phyloP scores from a whole-genome alignment of 1,140 invertebrate species.

The Sitodiplosis mosellana region DNA sequence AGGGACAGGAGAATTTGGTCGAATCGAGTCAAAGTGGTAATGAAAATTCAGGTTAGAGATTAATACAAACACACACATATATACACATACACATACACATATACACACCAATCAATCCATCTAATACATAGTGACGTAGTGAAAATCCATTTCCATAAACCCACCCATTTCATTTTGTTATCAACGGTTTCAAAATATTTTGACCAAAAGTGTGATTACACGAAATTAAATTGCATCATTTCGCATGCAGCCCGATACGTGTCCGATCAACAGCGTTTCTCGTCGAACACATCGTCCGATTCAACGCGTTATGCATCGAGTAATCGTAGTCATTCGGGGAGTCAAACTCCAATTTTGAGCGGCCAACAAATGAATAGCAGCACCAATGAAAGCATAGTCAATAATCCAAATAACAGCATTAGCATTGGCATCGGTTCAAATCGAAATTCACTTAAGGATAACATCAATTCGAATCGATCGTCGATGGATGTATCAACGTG shows the following conservation, averaged over 20 bases:
- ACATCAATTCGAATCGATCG: conserved; percentile 49
- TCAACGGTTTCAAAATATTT: no score
- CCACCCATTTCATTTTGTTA: no score
- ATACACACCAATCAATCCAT: no score
- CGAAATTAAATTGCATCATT: background rate
- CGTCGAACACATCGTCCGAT: conserved; percentile 4
- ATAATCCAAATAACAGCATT: conserved; percentile 25
- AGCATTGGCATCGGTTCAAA: conserved; percentile 18
- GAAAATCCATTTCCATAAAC: no score
- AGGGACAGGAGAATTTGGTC: conserved; percentile 68
- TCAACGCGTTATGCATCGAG: conserved; percentile 2
- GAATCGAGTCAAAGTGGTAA: conserved; percentile 24
- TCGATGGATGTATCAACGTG: conserved; percentile 54
- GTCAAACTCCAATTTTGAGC: conserved; percentile 3
- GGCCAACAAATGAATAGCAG: background rate
- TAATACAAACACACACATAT: background rate
- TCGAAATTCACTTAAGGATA: conserved; percentile 49
- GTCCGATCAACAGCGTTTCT: background rate
- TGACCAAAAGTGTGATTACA: background rate
- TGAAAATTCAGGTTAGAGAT: conserved; percentile 20
- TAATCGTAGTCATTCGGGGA: conserved; percentile 5
- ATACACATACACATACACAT: no score
- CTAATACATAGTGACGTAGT: no score
- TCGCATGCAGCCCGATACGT: background rate
- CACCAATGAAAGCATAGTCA: background rate